A percentile compares a stretch with the other conserved stretches of the same genome.
Conservation (phyloP, 2,888 invertebrate genomes). For the Coleophora deauratella region DNA sequence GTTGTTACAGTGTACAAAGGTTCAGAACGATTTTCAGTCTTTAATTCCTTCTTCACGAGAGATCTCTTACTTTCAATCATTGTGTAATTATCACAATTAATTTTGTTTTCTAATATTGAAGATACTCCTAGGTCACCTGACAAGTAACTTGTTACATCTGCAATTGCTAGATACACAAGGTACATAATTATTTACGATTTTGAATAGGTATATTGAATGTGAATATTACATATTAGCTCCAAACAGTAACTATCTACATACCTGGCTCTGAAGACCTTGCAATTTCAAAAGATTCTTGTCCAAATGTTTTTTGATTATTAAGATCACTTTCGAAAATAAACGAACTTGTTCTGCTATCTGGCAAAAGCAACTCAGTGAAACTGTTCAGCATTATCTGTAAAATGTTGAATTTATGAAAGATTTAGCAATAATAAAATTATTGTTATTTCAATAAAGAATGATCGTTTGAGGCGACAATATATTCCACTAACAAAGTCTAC, state of each 20-base stretch:
- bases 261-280: slow-evolving; percentile 32
- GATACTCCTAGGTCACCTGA: slow-evolving; percentile 30
- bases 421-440: too few relatives aligned
- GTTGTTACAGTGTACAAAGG: slow-evolving; percentile 54
- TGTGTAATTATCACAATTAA: slow-evolving; percentile 31
- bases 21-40: slow-evolving; percentile 40
- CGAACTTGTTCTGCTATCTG: slow-evolving; percentile 33
- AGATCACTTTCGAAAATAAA: slow-evolving; percentile 36
- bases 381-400: slow-evolving; percentile 48
- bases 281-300: slow-evolving; percentile 33
- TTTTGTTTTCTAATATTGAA: slow-evolving; percentile 34
- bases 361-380: slow-evolving; percentile 41
- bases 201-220: too few relatives aligned
- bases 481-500: too few relatives aligned
- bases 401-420: too few relatives aligned
- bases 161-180: too few relatives aligned
- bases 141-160: slow-evolving; percentile 32
- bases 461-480: neutral
- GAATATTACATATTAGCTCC: too few relatives aligned
- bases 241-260: slow-evolving; percentile 13
- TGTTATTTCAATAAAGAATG: neutral
- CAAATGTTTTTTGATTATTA: slow-evolving; percentile 29
- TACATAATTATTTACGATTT: too few relatives aligned
- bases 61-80: slow-evolving; percentile 56
- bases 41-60: slow-evolving; percentile 42